Evolutionary conservation across 2,888 invertebrate species (phyloP).

Genomic region (Prosopocoilus inquinatus): DNA sequence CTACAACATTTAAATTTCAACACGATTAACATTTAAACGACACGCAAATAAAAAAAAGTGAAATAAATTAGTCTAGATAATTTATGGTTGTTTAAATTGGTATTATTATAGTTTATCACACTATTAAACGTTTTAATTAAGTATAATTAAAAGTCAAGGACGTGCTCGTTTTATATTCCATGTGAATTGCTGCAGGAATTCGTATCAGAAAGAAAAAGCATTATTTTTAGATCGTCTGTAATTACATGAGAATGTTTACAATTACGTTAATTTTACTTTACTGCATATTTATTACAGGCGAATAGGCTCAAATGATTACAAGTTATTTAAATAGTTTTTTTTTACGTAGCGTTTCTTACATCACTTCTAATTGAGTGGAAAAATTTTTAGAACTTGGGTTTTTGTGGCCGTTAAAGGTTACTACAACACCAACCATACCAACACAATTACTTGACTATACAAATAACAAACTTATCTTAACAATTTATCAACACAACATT

Average conservation of each 20-base stretch:
- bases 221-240: slow-evolving; percentile 14
- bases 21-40: slow-evolving; percentile 11
- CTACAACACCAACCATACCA: too few relatives aligned
- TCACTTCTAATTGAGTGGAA: not conserved
- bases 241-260: slow-evolving; percentile 5
- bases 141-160: slow-evolving; percentile 45
- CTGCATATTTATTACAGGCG: not conserved
- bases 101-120: slow-evolving; percentile 42
- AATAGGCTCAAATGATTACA: not conserved
- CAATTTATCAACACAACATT: too few relatives aligned
- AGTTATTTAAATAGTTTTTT: not conserved
- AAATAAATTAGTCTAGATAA: slow-evolving; percentile 35
- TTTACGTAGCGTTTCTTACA: not conserved
- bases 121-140: slow-evolving; percentile 45
- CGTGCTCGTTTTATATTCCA: slow-evolving; percentile 22
- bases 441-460: too few relatives aligned
- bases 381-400: not conserved
- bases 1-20: not conserved
- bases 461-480: too few relatives aligned
- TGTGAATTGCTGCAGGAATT: slow-evolving; percentile 4
- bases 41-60: slow-evolving; percentile 35
- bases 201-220: not conserved
- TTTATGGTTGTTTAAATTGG: slow-evolving; percentile 39
- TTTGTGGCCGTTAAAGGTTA: too few relatives aligned
- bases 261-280: slow-evolving; percentile 2